These are phyloP conservation scores for Lysandra coridon DNA, from an alignment of 2,888 invertebrate species.

Conservation along the genomic window DNA sequence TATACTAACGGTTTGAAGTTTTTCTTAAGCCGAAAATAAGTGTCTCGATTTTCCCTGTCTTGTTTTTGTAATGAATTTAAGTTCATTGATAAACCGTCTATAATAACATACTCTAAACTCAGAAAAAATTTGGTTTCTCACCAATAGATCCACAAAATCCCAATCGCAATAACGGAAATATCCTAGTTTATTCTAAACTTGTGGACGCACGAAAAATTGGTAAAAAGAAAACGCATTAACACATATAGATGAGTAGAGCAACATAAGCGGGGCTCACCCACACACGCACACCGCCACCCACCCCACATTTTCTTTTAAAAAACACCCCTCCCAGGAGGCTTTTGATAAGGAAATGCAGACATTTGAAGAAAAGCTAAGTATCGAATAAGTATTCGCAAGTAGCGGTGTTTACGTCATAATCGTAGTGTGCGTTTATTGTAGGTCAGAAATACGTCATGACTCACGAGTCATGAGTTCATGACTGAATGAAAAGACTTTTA, in stretches of 20 bases:
- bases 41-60: no score
- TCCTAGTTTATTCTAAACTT: conserved; percentile 26
- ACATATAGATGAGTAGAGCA: conserved; percentile 78
- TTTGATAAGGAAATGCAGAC: conserved; percentile 81
- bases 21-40: no score
- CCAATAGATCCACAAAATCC: neutral
- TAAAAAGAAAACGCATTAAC: conserved; percentile 82
- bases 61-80: neutral
- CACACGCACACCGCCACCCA: conserved; percentile 47
- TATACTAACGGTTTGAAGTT: no score
- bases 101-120: no score
- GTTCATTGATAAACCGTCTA: no score
- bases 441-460: conserved; percentile 6
- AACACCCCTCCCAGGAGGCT: conserved; percentile 63
- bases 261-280: conserved; percentile 62
- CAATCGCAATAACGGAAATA: neutral
- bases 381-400: conserved; percentile 66
- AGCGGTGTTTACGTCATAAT: conserved; percentile 64
- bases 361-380: conserved; percentile 79
- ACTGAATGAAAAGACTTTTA: neutral
- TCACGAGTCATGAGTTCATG: neutral
- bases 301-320: conserved; percentile 61
- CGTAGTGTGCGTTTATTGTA: conserved; percentile 35
- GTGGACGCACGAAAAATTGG: conserved; percentile 72
- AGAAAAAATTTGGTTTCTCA: neutral